Evolutionary conservation across 2,113 vertebrate genomes (phyloP).

Genomic region (Drymodes brunneopygia): DNA sequence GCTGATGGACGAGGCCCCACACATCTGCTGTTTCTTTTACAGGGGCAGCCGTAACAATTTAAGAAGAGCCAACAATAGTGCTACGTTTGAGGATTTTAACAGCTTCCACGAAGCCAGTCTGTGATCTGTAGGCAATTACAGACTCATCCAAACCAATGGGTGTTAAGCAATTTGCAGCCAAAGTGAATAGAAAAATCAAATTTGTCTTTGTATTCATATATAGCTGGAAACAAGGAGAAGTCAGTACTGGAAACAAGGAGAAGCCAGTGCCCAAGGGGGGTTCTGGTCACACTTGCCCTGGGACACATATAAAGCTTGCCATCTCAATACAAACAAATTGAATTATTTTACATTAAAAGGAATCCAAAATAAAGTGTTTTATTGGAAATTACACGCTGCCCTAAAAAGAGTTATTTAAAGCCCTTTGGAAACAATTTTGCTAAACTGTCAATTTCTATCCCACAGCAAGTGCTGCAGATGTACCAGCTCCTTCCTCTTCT

Average conservation of each 20-base stretch:
- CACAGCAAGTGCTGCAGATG: background rate
- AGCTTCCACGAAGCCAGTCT: background rate
- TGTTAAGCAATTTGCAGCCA: background rate
- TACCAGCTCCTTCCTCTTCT: background rate
- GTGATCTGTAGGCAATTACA: background rate
- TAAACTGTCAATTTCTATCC: background rate
- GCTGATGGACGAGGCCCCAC: background rate
- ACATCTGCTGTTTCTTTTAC: background rate
- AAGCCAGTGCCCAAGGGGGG: background rate
- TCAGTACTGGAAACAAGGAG: background rate
- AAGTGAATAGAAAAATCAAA: background rate
- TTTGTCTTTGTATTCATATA: background rate
- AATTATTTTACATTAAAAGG: background rate
- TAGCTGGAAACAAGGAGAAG: background rate
- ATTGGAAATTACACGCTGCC: background rate
- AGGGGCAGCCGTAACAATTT: background rate
- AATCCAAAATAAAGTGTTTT: background rate
- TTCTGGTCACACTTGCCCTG: background rate
- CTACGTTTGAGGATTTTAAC: background rate
- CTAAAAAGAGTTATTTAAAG: background rate
- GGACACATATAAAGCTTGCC: background rate
- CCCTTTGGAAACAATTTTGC: background rate
- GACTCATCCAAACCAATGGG: background rate
- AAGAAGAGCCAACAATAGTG: background rate
- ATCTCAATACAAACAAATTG: background rate